Percentiles rank a stretch among this genome's conserved stretches.
Conservation (phyloP, 2,888 invertebrate genomes). For the Volucella inanis region DNA sequence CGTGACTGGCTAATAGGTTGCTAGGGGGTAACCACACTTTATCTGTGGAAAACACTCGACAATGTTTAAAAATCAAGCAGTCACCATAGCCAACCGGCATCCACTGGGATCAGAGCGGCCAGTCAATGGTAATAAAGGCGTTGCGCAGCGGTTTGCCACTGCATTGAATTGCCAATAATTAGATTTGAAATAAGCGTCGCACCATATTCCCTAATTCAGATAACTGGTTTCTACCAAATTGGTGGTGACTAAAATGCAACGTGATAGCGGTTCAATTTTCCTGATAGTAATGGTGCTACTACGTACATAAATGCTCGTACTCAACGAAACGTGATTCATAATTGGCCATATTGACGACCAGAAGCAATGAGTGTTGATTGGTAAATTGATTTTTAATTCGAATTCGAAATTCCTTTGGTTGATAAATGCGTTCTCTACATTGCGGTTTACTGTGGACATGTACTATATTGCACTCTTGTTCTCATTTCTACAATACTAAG, state of each 20-base stretch:
- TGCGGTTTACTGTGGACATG: too few relatives aligned
- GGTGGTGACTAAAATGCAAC: constrained; percentile 11
- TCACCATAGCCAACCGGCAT: constrained; percentile 11
- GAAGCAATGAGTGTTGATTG: constrained; percentile 4
- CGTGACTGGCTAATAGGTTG: background rate
- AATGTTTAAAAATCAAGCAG: constrained; percentile 45
- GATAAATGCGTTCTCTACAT: too few relatives aligned
- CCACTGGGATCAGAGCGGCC: background rate
- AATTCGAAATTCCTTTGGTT: too few relatives aligned
- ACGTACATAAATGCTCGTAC: background rate
- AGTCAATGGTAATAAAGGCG: background rate
- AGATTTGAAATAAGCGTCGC: constrained; percentile 45
- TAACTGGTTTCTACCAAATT: constrained; percentile 17
- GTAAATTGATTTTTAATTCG: background rate
- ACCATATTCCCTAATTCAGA: constrained; percentile 12
- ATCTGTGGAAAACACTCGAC: constrained; percentile 1
- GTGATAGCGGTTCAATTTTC: constrained; percentile 1
- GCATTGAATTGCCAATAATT: constrained; percentile 50
- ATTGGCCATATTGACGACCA: constrained; percentile 14
- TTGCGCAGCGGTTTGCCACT: constrained; percentile 39
- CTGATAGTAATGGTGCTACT: background rate
- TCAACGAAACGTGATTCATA: background rate
- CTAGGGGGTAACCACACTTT: background rate
- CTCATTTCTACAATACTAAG: too few relatives aligned
- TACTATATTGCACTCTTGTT: too few relatives aligned